Percentiles rank a stretch among this genome's conserved stretches.
Evolutionary conservation across 2,113 vertebrate species (phyloP).

Genomic region (Leptobrachium leishanense): DNA sequence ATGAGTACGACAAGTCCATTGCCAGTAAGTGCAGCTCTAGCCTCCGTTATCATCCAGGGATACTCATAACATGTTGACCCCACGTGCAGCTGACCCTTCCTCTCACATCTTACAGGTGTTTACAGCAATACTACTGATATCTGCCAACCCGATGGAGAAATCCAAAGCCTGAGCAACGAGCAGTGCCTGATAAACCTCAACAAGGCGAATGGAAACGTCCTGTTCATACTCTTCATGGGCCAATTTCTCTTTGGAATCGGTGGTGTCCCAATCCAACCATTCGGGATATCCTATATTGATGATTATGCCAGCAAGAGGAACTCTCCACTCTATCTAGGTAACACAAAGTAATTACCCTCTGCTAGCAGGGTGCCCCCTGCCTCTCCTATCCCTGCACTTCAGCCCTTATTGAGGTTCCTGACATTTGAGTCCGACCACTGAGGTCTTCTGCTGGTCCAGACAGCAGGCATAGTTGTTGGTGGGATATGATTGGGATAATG

Average conservation of each 20-base stretch:
- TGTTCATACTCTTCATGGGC: slow-evolving; percentile 78
- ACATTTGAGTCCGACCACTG: too few relatives aligned
- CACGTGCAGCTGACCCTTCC: background rate
- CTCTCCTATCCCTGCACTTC: too few relatives aligned
- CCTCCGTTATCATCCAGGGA: too few relatives aligned
- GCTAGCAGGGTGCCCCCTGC: too few relatives aligned
- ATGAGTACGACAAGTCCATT: slow-evolving; percentile 63
- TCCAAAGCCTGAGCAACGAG: background rate
- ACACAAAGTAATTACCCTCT: slow-evolving; percentile 22
- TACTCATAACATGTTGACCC: background rate
- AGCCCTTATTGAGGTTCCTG: too few relatives aligned
- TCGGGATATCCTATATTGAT: slow-evolving; percentile 95
- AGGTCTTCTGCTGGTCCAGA: too few relatives aligned
- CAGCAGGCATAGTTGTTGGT: too few relatives aligned
- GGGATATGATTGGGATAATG: too few relatives aligned
- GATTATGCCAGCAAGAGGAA: slow-evolving; percentile 86
- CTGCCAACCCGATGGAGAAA: slow-evolving; percentile 50
- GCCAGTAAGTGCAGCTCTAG: slow-evolving; percentile 62
- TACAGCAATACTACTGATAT: slow-evolving; percentile 61
- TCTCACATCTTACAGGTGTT: slow-evolving; percentile 51
- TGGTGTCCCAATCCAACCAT: slow-evolving; percentile 89
- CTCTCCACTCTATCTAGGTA: slow-evolving; percentile 89
- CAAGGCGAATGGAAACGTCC: slow-evolving; percentile 59
- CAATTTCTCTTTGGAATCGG: slow-evolving; percentile 86
- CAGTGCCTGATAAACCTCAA: slow-evolving; percentile 56